Conservation (phyloP, 2,888 invertebrate genomes). For the Patella caerulea region DNA sequence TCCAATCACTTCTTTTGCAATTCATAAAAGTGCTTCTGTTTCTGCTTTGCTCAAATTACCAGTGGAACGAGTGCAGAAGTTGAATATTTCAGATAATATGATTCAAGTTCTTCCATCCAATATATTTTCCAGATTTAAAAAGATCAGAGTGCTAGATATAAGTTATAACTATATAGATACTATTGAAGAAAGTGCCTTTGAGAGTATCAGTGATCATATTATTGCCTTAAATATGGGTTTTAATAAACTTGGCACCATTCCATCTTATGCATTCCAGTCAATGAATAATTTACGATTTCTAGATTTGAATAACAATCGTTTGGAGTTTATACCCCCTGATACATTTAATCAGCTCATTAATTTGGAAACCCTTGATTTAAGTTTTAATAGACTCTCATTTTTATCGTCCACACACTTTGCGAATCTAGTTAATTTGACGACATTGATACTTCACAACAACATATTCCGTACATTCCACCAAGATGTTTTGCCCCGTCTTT, state of each 20-base stretch:
- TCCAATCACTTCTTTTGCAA: background rate
- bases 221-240: slow-evolving; percentile 31
- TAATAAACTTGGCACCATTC: slow-evolving; percentile 30
- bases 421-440: slow-evolving; percentile 36
- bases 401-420: slow-evolving; percentile 44
- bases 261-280: slow-evolving; percentile 23
- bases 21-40: background rate
- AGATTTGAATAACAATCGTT: slow-evolving; percentile 42
- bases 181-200: slow-evolving; percentile 28
- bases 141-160: slow-evolving; percentile 38
- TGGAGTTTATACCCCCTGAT: slow-evolving; percentile 31
- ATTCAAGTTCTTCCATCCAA: slow-evolving; percentile 24
- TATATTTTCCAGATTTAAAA: slow-evolving; percentile 21
- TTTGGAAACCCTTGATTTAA: slow-evolving; percentile 41
- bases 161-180: slow-evolving; percentile 36
- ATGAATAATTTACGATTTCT: slow-evolving; percentile 27
- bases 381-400: slow-evolving; percentile 40
- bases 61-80: slow-evolving; percentile 16
- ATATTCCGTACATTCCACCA: slow-evolving; percentile 28
- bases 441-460: slow-evolving; percentile 51
- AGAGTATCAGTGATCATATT: slow-evolving; percentile 27
- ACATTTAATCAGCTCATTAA: slow-evolving; percentile 38
- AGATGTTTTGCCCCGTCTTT: slow-evolving; percentile 30
- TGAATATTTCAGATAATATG: slow-evolving; percentile 30
- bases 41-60: background rate